Evolutionary conservation across 2,797 vertebrate species (phyloP).

Genomic region (Mallotus villosus): DNA sequence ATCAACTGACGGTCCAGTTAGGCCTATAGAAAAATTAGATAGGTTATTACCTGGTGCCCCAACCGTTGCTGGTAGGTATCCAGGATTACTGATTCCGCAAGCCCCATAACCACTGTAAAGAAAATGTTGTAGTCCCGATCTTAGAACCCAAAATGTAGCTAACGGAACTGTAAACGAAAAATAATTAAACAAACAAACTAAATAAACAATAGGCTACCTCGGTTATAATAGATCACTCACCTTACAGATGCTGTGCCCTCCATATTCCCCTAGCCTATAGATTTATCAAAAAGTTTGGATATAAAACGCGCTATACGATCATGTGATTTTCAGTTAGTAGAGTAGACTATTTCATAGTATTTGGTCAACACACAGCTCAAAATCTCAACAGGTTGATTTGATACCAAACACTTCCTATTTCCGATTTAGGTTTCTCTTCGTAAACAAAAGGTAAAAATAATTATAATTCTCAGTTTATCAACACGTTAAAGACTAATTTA

Average conservation of each 20-base stretch:
- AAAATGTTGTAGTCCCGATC: slow-evolving; percentile 13
- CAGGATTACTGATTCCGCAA: slow-evolving; percentile 60
- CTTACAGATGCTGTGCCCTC: background rate
- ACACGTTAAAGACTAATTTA: too few species aligned
- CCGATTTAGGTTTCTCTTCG: too few species aligned
- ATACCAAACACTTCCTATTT: too few species aligned
- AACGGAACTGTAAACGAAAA: background rate
- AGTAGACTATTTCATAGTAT: too few species aligned
- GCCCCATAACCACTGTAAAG: slow-evolving; percentile 43
- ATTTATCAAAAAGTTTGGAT: background rate
- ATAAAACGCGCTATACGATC: too few species aligned
- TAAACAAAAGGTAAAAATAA: too few species aligned
- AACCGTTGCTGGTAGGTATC: slow-evolving; percentile 36
- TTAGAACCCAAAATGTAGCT: too few species aligned
- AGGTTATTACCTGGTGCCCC: slow-evolving; percentile 49
- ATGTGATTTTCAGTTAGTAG: too few species aligned
- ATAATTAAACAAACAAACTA: background rate
- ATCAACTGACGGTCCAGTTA: too few species aligned
- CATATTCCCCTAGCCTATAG: background rate
- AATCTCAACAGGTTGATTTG: too few species aligned
- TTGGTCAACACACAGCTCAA: too few species aligned
- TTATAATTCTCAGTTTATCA: too few species aligned
- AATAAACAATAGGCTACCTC: background rate
- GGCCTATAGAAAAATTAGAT: background rate
- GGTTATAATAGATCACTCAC: background rate